phyloP scores from a whole-genome alignment of 1,140 invertebrate species.

The Cylas formicarius region DNA sequence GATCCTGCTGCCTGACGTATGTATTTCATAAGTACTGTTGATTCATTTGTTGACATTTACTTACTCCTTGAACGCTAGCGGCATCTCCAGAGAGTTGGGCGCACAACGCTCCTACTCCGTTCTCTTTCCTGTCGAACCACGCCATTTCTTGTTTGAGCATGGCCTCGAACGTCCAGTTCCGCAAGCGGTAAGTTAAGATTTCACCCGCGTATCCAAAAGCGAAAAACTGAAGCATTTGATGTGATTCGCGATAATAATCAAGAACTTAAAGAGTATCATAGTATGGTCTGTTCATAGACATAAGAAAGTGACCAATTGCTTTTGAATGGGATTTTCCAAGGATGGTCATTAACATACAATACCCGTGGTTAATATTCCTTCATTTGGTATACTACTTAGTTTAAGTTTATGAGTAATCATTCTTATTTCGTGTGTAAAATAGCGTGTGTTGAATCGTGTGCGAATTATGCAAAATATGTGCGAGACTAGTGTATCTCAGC shows the following conservation, averaged over 20 bases:
- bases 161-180: slow-evolving; percentile 57
- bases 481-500: too few species aligned
- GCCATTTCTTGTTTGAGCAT: slow-evolving; percentile 76
- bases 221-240: slow-evolving; percentile 44
- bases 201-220: slow-evolving; percentile 71
- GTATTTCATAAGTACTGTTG: too few species aligned
- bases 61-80: slow-evolving; percentile 70
- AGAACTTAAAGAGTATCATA: too few species aligned
- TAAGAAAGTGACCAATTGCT: slow-evolving; percentile 12
- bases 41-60: too few species aligned
- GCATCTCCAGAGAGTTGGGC: slow-evolving; percentile 71
- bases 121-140: slow-evolving; percentile 68
- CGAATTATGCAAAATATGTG: too few species aligned
- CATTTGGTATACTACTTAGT: too few species aligned
- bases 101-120: slow-evolving; percentile 71
- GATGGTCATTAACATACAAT: not conserved
- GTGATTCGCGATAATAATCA: slow-evolving; percentile 10
- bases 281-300: too few species aligned
- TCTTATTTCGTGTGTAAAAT: too few species aligned
- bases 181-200: slow-evolving; percentile 63
- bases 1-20: slow-evolving; percentile 71
- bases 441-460: too few species aligned
- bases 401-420: too few species aligned
- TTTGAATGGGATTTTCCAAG: not conserved
- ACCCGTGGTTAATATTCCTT: not conserved